phyloP scores from a whole-genome alignment of 2,888 invertebrate genomes.

The Pseudanteris insignis region DNA sequence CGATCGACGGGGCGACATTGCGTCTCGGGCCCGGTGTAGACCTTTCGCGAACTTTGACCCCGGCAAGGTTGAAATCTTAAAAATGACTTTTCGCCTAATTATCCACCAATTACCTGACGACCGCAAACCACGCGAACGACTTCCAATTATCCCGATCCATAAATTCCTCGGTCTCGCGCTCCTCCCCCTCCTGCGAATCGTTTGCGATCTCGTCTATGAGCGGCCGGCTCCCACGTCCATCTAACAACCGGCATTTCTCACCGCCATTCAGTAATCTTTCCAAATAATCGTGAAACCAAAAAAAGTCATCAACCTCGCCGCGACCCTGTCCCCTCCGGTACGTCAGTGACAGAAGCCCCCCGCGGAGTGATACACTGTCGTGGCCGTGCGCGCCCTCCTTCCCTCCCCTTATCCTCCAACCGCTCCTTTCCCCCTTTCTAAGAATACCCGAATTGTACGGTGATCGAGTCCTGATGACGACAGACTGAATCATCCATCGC shows the following conservation, averaged over 20 bases:
- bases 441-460: conserved; percentile 15
- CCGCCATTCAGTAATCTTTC: conserved; percentile 19
- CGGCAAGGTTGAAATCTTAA: background rate
- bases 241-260: conserved; percentile 12
- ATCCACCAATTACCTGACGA: conserved; percentile 11
- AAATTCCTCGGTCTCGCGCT: conserved; percentile 4
- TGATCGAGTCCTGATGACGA: conserved; percentile 4
- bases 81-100: conserved; percentile 13
- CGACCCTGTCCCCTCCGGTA: background rate
- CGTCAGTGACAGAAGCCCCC: conserved; percentile 7
- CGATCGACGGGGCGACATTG: background rate
- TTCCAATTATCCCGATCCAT: conserved; percentile 22
- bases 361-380: conserved; percentile 2
- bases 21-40: background rate
- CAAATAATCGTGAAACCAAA: conserved; percentile 19
- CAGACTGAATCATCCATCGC: conserved; percentile 18
- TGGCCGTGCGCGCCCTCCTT: background rate
- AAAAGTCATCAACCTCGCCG: conserved; percentile 29
- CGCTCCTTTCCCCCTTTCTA: background rate
- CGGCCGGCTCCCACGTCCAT: conserved; percentile 15
- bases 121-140: conserved; percentile 7
- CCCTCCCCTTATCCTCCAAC: no score
- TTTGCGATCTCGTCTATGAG: background rate
- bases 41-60: conserved; percentile 1
- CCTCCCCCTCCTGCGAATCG: background rate